Evolutionary conservation across 2,797 vertebrate species (phyloP), one percentile per base, ranked within the genome.

Genomic region (Lerista edwardsae): DNA sequence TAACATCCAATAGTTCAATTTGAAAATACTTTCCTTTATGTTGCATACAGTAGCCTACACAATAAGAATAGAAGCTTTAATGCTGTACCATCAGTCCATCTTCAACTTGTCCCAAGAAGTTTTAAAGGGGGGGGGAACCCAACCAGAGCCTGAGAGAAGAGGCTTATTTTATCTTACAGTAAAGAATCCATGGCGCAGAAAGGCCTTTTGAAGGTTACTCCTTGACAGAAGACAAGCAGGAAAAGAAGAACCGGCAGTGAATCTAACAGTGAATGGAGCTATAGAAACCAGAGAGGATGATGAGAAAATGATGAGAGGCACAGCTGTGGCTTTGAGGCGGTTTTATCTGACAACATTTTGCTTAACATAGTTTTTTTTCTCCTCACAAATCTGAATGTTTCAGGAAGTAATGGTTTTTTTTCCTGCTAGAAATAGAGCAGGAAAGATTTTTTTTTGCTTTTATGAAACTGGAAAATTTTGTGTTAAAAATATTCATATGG

Each of bases 151-250:
- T 10, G 14, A 73, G 77, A 85, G 59, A 59, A 0, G 25, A 2
- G 0, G 21, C 44, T 19, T 73, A 2, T 84, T 89, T 92, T 90
- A 12, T 83, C 47, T 73, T 72, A 17, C 5, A 76, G 27, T 47
- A 36, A 62, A 64, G 72, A 76, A 75, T 61, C 39, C 36, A 71
- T 74, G 44, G 59, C 82, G 47, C 12, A 81, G 62, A 80, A 86
- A 84, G 41, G 47, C 74, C 39, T 65, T 87, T 67, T 84, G 57
- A 84, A 84, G 82, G 41, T 19, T 91, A 15, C 57, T 83, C 85
- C 62, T 84, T 84, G 77, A 29, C 19, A 92, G 36, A 75, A 82
- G n/a, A 36, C 47, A 84, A 80, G 29, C 47, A 79, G 71, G 67
- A 78, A 25, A 87, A 4, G 10, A 3, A 65, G 61, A 55, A 72